phyloP scores from a whole-genome alignment of 2,113 vertebrate genomes.

The Ceyx cyanopectus region DNA sequence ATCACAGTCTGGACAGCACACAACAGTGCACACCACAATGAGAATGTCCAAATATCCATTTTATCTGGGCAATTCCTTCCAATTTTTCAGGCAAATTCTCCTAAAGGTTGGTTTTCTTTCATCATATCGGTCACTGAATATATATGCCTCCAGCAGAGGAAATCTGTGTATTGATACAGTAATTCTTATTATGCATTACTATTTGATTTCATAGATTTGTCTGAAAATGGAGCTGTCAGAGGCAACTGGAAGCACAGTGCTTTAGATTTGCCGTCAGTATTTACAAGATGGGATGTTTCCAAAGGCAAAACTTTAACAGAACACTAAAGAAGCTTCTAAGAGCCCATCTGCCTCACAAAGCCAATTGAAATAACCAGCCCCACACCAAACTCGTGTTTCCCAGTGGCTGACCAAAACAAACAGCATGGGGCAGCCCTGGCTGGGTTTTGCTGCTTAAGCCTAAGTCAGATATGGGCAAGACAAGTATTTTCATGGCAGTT shows the following conservation, averaged over 20 bases:
- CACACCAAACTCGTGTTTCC: neutral
- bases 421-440: neutral
- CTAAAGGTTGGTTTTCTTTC: neutral
- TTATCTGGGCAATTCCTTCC: neutral
- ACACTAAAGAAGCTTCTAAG: neutral
- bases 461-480: neutral
- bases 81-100: neutral
- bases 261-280: neutral
- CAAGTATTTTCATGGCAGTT: neutral
- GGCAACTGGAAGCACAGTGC: neutral
- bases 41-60: neutral
- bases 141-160: neutral
- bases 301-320: neutral
- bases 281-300: accelerated
- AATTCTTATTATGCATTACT: neutral
- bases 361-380: neutral
- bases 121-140: neutral
- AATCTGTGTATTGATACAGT: accelerated
- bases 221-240: neutral
- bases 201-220: neutral
- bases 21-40: neutral
- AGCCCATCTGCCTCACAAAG: neutral
- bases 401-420: neutral
- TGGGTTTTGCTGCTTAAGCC: neutral
- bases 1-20: neutral